A percentile compares a stretch with the other conserved stretches of the same genome.
Conservation (phyloP, 2,888 invertebrate species). For the Orthosia gracilis region DNA sequence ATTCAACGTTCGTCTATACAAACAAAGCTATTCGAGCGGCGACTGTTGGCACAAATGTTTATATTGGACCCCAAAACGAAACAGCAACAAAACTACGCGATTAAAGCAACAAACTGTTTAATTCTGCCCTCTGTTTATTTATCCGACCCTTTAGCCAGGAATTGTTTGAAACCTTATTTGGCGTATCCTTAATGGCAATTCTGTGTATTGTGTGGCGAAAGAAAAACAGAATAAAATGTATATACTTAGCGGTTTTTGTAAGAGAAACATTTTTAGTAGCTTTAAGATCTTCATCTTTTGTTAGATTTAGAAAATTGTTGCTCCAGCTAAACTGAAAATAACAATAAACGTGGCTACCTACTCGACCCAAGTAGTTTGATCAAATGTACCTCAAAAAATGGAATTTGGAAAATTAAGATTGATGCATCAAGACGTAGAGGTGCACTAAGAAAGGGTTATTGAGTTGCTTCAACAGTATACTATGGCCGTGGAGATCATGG, state of each 20-base stretch:
- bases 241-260: background rate
- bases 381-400: too few relatives aligned
- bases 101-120: conserved; percentile 58
- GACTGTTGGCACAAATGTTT: conserved; percentile 34
- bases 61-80: conserved; percentile 43
- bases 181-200: conserved; percentile 16
- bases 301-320: background rate
- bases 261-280: background rate
- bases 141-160: conserved; percentile 41
- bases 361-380: too few relatives aligned
- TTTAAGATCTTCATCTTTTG: background rate
- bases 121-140: conserved; percentile 53
- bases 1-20: conserved; percentile 1
- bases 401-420: too few relatives aligned
- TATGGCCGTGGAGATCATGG: too few relatives aligned
- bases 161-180: conserved; percentile 36
- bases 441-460: too few relatives aligned
- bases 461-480: too few relatives aligned
- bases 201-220: conserved; percentile 27
- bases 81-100: conserved; percentile 48
- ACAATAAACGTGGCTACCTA: too few relatives aligned
- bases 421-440: too few relatives aligned
- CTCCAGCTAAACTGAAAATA: too few relatives aligned
- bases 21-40: conserved; percentile 20
- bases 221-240: conserved; percentile 37